A percentile compares a stretch with the other conserved stretches of the same genome.
These are phyloP conservation scores for Dorcus parallelipipedus DNA, from an alignment of 2,888 invertebrate genomes.

Conservation along the genomic window DNA sequence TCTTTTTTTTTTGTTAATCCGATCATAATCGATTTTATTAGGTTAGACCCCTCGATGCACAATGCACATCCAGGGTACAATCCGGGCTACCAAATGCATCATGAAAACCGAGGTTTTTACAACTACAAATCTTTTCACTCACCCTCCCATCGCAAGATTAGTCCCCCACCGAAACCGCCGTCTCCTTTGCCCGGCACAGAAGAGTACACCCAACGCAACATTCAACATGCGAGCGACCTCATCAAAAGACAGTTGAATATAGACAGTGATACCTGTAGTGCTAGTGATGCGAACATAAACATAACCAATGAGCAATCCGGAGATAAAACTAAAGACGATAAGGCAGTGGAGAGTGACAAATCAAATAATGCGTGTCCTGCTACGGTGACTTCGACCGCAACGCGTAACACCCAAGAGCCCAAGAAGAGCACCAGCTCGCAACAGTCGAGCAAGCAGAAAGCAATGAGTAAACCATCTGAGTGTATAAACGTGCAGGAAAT, in stretches of 20 bases:
- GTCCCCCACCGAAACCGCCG: constrained; percentile 12
- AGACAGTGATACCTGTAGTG: constrained; percentile 11
- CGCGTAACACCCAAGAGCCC: neutral
- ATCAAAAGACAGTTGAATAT: constrained; percentile 25
- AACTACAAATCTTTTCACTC: constrained; percentile 5
- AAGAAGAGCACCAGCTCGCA: neutral
- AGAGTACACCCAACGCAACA: constrained; percentile 40
- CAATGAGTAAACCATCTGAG: neutral
- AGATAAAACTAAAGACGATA: constrained; percentile 4
- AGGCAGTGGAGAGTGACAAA: constrained; percentile 4
- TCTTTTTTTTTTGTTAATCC: too few species aligned
- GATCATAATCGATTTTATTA: too few species aligned
- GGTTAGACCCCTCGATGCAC: too few species aligned
- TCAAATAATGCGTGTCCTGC: too few species aligned
- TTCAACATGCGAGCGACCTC: constrained; percentile 41
- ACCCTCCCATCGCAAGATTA: constrained; percentile 2
- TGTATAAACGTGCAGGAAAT: constrained; percentile 36
- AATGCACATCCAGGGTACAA: constrained; percentile 8
- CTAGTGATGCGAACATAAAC: constrained; percentile 5
- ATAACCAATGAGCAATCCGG: constrained; percentile 6
- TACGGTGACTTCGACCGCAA: neutral
- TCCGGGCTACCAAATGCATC: constrained; percentile 1
- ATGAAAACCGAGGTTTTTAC: constrained; percentile 6
- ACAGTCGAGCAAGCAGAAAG: constrained; percentile 4
- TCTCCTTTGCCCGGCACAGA: constrained; percentile 42